Evolutionary conservation across 1,140 invertebrate species (phyloP), one percentile per base, ranked within the genome.

Genomic region (Pomacea maculata): DNA sequence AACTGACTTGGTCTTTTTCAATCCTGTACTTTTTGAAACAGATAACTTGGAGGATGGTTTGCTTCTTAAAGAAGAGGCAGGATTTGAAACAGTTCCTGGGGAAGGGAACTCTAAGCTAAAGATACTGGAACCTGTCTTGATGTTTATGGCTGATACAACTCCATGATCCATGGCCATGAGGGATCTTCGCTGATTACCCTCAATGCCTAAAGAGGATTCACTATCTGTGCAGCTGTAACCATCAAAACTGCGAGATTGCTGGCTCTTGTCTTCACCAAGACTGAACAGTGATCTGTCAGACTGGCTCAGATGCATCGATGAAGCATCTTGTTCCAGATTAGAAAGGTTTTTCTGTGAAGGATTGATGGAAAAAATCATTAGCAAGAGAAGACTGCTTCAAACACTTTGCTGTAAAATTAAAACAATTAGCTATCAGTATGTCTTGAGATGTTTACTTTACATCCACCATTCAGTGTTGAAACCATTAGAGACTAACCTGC

Each of bases 61-160:
- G 63, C 19, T 52, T 67, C 67, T 77, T 19, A 34, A 65, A n/a
- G 75, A 34, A 0, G 76, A 70, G 63, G 75, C 34, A 63, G 64
- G 34, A 15, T 14, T 45, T 14, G n/a, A 25, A 34, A 75, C 45
- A 52, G 57, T 61, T 61, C 57, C 57, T 14, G 84, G 70, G 29
- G 82, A 68, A 10, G 84, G 85, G 54, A 87, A 61, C 55, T 90
- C 89, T 29, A 90, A 68, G 5, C 87, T 87, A 63, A 90, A 88
- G 21, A 90, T 86, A 82, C 85, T 86, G 29, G 86, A 83, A 61
- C 89, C 89, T 19, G 89, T 90, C 83, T 90, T 90, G 52, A 89
- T 67, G 76, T 89, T 90, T 21, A 90, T 87, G n/a, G 88, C 89
- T 63, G 80, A 86, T 9, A 86, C 85, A 63, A 82, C 78, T 45